A percentile compares a stretch with the other conserved stretches of the same genome.
phyloP scores from a whole-genome alignment of 2,797 vertebrate genomes.

The Galago senegalensis region DNA sequence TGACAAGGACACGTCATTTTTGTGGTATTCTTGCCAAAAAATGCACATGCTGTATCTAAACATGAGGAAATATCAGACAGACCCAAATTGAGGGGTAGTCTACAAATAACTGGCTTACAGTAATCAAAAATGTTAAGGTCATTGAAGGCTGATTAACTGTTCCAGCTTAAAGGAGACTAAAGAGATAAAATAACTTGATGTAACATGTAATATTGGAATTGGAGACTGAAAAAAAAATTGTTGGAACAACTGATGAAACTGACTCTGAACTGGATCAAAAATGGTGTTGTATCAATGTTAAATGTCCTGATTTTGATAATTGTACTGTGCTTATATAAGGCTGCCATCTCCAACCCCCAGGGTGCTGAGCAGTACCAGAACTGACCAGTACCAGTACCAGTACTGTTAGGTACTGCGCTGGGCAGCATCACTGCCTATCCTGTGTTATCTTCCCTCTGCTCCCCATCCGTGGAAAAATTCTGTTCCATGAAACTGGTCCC shows the following conservation, averaged over 20 bases:
- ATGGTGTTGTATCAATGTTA: background rate
- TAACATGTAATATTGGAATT: conserved; percentile 22
- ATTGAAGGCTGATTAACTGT: background rate
- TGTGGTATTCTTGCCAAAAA: background rate
- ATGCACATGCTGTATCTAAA: background rate
- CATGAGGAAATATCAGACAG: background rate
- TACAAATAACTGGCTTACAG: background rate
- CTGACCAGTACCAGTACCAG: too few species aligned
- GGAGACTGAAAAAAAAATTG: background rate
- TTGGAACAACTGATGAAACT: conserved; percentile 4
- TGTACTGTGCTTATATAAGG: background rate
- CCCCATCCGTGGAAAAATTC: too few species aligned
- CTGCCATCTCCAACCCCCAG: too few species aligned
- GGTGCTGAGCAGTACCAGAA: too few species aligned
- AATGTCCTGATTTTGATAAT: background rate
- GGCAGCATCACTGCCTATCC: too few species aligned
- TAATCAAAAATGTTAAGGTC: background rate
- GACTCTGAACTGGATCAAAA: background rate
- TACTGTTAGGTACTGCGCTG: too few species aligned
- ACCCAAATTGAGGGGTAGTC: background rate
- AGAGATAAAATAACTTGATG: background rate
- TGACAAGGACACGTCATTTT: background rate
- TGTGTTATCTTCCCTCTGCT: too few species aligned
- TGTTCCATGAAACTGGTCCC: too few species aligned
- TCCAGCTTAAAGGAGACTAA: conserved; percentile 6